phyloP scores from a whole-genome alignment of 2,888 invertebrate species.

The Erebia ligea region DNA sequence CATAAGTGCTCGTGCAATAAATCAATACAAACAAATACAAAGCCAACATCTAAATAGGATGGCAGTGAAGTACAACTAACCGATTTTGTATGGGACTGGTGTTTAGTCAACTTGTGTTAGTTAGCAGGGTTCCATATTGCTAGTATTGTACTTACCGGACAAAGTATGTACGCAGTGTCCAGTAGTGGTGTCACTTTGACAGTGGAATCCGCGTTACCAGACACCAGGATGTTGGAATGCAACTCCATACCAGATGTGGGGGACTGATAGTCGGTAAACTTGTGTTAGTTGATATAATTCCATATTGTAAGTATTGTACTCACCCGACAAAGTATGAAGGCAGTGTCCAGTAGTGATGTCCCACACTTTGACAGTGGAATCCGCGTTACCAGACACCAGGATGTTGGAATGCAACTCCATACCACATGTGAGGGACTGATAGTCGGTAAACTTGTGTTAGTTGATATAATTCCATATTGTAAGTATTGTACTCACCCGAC shows the following conservation, averaged over 20 bases:
- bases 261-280: no score
- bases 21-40: no score
- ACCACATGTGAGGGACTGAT: constrained; percentile 83
- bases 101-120: not conserved
- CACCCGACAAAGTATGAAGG: constrained; percentile 31
- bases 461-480: not conserved
- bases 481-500: constrained; percentile 84
- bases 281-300: not conserved
- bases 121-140: not conserved
- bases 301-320: not conserved
- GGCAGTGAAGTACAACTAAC: no score
- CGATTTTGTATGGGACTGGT: no score
- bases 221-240: no score
- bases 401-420: constrained; percentile 98
- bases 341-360: constrained; percentile 86
- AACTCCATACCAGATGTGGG: no score
- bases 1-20: no score
- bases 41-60: no score
- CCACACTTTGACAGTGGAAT: constrained; percentile 96
- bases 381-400: constrained; percentile 99
- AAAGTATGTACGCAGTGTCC: constrained; percentile 98
- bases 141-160: constrained; percentile 89
- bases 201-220: constrained; percentile 70
- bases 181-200: constrained; percentile 98
- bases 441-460: not conserved